Base-by-base conservation (phyloP, 2,113 vertebrate genomes). In the Xerus inauris region DNA sequence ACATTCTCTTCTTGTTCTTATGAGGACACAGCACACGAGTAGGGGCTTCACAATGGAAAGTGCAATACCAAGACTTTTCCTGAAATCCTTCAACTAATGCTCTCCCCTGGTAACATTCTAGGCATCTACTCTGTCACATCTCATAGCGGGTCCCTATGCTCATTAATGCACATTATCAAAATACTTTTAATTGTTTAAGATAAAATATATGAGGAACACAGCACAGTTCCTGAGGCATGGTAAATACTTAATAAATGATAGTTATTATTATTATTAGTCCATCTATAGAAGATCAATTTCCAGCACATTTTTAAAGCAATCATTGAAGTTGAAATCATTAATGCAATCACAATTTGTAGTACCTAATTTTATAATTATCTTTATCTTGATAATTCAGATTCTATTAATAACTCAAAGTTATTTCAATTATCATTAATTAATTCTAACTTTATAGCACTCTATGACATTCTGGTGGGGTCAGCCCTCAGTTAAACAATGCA, bases 331-430 rank as follows among this genome's bases (percentile, higher is more conserved):
- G 89, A 93, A 96, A 96, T 96, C 83, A 96, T 91, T 97, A 97
- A 94, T 94, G 87, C 40, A 97, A 92, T 97, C 87, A 94, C 82
- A 94, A 87, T 94, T 89, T 96, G 57, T 82, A 96, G 80, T 80
- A 79, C 77, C 89, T 94, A 95, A 96, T 91, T 97, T 97, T 97
- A 94, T 92, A 96, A 97, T 97, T 96, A 97, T 96, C 91, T 93
- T 95, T 95, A 96, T 91, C 96, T 89, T 97, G 94, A 97, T 96
- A 96, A 97, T 90, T 87, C 92, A 97, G 95, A 94, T 97, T 89
- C 71, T 76, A 83, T 87, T 97, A 89, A 91, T 95, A 96, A 94
- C 71, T 97, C 75, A 89, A 3, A 77, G 80, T 94, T 93, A 71
- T 93, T 97, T 96, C 94, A 94, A 93, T 97, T 67, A 93, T 47